These are phyloP conservation scores for Ips typographus DNA, from an alignment of 1,140 invertebrate genomes.

Conservation along the genomic window DNA sequence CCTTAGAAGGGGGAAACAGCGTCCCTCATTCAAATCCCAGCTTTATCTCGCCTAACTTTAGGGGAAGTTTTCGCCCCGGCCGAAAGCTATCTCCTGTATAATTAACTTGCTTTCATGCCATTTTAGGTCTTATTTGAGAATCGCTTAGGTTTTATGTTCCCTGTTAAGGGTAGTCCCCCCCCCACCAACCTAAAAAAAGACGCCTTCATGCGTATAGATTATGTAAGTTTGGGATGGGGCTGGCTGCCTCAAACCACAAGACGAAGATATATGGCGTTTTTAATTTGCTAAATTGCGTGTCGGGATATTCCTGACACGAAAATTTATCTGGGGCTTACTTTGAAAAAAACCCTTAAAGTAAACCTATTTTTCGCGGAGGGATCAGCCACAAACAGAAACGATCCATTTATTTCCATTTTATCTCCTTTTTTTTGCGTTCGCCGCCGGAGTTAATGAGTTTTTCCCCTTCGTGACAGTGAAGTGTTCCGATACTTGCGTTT, in stretches of 20 bases:
- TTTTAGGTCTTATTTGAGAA: constrained; percentile 49
- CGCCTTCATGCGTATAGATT: constrained; percentile 49
- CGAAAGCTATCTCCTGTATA: constrained; percentile 48
- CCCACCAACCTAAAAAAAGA: constrained; percentile 36
- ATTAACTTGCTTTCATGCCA: constrained; percentile 50
- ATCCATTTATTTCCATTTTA: constrained; percentile 26
- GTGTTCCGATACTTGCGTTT: constrained; percentile 14
- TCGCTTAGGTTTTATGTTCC: constrained; percentile 44
- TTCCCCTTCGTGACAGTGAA: constrained; percentile 18
- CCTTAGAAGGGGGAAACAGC: constrained; percentile 43
- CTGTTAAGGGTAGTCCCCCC: constrained; percentile 26
- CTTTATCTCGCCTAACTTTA: constrained; percentile 44
- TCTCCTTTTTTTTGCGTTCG: constrained; percentile 17
- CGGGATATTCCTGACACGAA: constrained; percentile 34
- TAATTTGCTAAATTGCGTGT: constrained; percentile 37
- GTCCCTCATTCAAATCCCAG: constrained; percentile 41
- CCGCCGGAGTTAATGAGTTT: constrained; percentile 26
- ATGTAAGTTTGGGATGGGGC: constrained; percentile 47
- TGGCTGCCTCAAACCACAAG: constrained; percentile 37
- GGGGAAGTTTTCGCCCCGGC: constrained; percentile 43
- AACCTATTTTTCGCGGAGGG: constrained; percentile 26
- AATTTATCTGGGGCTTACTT: constrained; percentile 32
- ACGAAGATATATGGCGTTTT: constrained; percentile 47
- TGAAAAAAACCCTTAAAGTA: constrained; percentile 28
- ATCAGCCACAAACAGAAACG: constrained; percentile 24